Evolutionary conservation across 2,888 invertebrate species (phyloP).

Genomic region (Ctenicera cuprea): DNA sequence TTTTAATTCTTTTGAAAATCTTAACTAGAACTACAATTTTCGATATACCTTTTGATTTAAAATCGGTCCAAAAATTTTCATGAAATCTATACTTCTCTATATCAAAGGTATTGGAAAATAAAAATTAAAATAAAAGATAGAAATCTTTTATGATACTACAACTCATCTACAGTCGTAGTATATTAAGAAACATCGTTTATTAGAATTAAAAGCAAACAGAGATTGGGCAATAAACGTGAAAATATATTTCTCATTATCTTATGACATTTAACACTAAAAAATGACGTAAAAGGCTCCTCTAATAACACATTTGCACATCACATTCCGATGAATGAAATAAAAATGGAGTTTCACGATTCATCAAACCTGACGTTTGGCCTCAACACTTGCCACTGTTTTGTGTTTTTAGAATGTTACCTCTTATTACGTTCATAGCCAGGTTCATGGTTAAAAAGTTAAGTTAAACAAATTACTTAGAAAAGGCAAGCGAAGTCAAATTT

Average conservation of each 20-base stretch:
- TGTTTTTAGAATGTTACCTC: not conserved
- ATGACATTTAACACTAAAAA: not conserved
- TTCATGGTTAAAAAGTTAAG: slow-evolving; percentile 10
- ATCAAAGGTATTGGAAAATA: too few relatives aligned
- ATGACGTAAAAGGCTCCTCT: not conserved
- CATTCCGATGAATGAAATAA: slow-evolving; percentile 14
- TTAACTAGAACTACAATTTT: too few relatives aligned
- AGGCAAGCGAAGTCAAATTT: not conserved
- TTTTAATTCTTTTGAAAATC: too few relatives aligned
- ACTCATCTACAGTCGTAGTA: too few relatives aligned
- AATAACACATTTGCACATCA: not conserved
- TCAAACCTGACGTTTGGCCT: slow-evolving; percentile 15
- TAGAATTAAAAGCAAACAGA: too few relatives aligned
- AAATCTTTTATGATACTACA: too few relatives aligned
- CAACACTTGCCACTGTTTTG: slow-evolving; percentile 15
- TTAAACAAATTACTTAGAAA: not conserved
- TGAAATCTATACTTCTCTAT: too few relatives aligned
- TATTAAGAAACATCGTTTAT: too few relatives aligned
- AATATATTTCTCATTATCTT: not conserved
- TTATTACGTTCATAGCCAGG: slow-evolving; percentile 1
- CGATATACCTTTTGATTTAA: too few relatives aligned
- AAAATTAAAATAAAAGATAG: too few relatives aligned
- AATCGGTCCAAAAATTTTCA: too few relatives aligned
- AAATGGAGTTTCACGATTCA: slow-evolving; percentile 11
- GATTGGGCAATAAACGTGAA: not conserved